These are phyloP conservation scores for Slavum lentiscoides DNA, from an alignment of 2,888 invertebrate genomes.

Conservation along the genomic window DNA sequence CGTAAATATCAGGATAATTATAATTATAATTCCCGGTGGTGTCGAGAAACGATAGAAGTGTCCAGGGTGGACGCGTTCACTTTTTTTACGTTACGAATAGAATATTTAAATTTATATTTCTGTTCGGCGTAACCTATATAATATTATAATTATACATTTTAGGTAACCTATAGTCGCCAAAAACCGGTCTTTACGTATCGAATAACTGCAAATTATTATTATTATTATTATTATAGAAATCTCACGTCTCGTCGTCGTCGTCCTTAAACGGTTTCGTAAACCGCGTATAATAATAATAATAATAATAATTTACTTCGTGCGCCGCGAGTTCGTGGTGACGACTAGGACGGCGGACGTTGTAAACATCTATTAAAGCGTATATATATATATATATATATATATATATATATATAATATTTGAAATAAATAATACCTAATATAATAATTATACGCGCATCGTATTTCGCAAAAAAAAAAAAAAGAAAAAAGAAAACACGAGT, in stretches of 20 bases:
- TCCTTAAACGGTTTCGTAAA: constrained; percentile 15
- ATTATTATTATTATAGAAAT: neutral
- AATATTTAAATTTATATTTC: neutral
- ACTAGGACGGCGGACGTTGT: neutral
- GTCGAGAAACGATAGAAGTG: neutral
- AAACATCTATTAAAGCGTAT: neutral
- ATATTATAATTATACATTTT: neutral
- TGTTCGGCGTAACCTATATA: constrained; percentile 1
- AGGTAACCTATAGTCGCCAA: neutral
- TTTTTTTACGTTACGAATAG: neutral
- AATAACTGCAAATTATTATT: neutral
- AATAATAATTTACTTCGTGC: neutral
- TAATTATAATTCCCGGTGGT: neutral
- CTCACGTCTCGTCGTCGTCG: neutral
- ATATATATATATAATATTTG: no score
- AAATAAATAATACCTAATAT: no score
- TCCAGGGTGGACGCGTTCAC: neutral
- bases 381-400: no score
- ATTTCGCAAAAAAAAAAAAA: neutral
- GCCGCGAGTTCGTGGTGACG: neutral
- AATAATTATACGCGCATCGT: neutral
- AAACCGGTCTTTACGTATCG: neutral
- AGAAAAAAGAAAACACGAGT: neutral
- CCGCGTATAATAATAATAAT: neutral
- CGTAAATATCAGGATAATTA: no score